Base-by-base conservation (phyloP, 2,797 vertebrate species). In the Bryconaethiops microstoma region DNA sequence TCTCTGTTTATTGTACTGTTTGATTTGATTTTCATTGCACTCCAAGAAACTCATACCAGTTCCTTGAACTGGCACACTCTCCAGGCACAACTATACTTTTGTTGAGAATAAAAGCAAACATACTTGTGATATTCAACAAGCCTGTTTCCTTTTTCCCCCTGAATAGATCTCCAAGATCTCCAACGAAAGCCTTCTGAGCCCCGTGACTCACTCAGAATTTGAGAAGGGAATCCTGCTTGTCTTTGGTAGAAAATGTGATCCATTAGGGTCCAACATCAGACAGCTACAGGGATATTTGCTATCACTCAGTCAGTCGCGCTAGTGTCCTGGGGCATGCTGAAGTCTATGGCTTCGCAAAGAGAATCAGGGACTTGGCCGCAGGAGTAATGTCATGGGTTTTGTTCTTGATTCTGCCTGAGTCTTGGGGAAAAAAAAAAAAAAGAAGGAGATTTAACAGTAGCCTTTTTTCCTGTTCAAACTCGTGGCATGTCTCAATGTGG, bases 401-500 rank as follows among this genome's bases (percentile, higher is more conserved):
- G 45, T 82, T 65, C 65, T 50, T 76, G 16, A 55, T 79, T 82
- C 81, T 89, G 79, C 35, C 21, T 87, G 82, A 63, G 64, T 78
- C 59, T 69, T 77, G 88, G 82, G 67, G 85, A 89, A 87, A 84
- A 35, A 17, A 89, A 87, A 89, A 86, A n/a, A n/a, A n/a, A n/a
- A n/a, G n/a, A n/a, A n/a, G n/a, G n/a, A 82, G 12, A 45, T 76
- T 74, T 82, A 68, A 85, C 79, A 70, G 78, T 85, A 77, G 72
- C 50, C 62, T 62, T 81, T 67, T 73, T 73, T 80, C 78, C 59
- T 83, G 84, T 82, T 84, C 77, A 78, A 84, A 81, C 85, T 52
- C 74, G 85, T 76, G 80, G 84, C 83, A 87, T 81, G 81, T 88
- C 83, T 87, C 76, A 85, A 86, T 85, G 81, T 90, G 89, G 88